Conservation (phyloP, 2,888 invertebrate genomes). For the Eurois occulta region DNA sequence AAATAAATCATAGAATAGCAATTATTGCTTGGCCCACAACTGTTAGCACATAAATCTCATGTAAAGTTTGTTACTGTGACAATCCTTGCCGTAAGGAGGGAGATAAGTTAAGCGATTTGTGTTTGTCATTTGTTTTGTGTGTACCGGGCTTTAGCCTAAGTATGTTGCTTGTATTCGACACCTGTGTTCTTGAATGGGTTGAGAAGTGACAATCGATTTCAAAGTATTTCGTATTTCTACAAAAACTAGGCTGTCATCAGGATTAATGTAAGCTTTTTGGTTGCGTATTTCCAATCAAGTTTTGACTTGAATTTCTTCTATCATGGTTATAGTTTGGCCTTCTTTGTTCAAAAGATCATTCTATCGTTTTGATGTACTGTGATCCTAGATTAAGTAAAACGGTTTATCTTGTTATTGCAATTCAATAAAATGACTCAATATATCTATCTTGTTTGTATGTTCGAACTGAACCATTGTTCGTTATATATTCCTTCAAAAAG, state of each 20-base stretch:
- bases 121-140: conserved; percentile 42
- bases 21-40: conserved; percentile 60
- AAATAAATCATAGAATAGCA: conserved; percentile 65
- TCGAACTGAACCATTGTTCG: too few species aligned
- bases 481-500: too few species aligned
- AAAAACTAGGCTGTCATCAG: neutral
- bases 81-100: conserved; percentile 30
- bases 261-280: neutral
- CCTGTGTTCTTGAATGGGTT: neutral
- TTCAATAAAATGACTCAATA: too few species aligned
- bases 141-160: conserved; percentile 5
- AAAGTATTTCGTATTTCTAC: neutral
- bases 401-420: too few species aligned
- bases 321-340: neutral
- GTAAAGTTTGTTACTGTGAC: conserved; percentile 54
- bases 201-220: neutral
- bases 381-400: too few species aligned
- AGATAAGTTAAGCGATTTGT: conserved; percentile 49
- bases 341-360: too few species aligned
- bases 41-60: conserved; percentile 60
- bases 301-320: neutral
- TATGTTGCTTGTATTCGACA: conserved; percentile 2
- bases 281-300: neutral
- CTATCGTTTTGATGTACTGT: too few species aligned
- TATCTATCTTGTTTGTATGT: too few species aligned